Evolutionary conservation across 2,888 invertebrate genomes (phyloP).

Genomic region (Agapostemon virescens): DNA sequence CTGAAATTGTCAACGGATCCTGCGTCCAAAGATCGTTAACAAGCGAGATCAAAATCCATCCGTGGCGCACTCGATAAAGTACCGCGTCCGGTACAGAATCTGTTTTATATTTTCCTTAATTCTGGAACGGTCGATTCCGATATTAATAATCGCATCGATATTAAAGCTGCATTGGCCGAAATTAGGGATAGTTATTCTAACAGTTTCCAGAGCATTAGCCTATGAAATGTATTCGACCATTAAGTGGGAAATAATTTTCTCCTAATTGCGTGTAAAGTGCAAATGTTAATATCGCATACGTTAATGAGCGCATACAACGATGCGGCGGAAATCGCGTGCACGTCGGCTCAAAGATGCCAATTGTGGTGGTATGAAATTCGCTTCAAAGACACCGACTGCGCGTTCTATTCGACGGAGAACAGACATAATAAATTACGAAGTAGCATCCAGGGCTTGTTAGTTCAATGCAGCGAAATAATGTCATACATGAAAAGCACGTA

Average conservation of each 20-base stretch:
- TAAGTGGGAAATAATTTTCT: background rate
- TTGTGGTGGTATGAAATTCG: slow-evolving; percentile 9
- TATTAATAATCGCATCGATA: background rate
- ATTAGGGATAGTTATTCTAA: background rate
- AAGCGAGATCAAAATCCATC: background rate
- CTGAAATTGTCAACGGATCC: slow-evolving; percentile 3
- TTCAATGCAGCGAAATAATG: slow-evolving; percentile 40
- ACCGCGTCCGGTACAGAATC: background rate
- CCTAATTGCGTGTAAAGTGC: background rate
- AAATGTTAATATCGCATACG: background rate
- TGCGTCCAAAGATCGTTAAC: background rate
- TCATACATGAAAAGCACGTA: slow-evolving; percentile 36
- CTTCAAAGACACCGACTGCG: background rate
- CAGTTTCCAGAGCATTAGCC: background rate
- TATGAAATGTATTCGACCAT: background rate
- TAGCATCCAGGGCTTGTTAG: slow-evolving; percentile 34
- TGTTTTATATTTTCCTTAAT: background rate
- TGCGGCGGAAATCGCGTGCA: background rate
- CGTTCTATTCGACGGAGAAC: slow-evolving; percentile 16
- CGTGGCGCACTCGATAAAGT: background rate
- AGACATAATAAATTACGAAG: slow-evolving; percentile 38
- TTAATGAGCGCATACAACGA: background rate
- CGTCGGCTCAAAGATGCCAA: slow-evolving; percentile 9
- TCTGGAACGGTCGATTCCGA: background rate
- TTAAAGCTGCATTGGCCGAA: background rate